Conservation (phyloP, 2,888 invertebrate genomes). For the Lasioglossum pauxillum region DNA sequence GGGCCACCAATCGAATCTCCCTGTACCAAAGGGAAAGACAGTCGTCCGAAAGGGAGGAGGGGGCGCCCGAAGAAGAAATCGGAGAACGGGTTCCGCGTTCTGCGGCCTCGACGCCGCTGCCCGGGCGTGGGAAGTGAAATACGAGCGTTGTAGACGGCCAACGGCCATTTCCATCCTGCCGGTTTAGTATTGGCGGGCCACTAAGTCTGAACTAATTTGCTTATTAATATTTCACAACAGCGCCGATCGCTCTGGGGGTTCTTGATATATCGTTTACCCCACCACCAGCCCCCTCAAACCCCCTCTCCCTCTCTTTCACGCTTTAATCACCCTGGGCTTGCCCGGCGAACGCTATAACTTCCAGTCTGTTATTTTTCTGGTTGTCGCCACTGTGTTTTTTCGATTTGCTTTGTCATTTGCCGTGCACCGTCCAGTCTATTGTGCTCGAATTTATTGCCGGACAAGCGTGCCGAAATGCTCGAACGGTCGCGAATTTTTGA, state of each 20-base stretch:
- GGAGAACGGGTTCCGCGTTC: conserved; percentile 69
- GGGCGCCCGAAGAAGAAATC: conserved; percentile 33
- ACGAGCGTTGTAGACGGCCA: conserved; percentile 75
- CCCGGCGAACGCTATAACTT: background rate
- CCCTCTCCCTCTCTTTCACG: background rate
- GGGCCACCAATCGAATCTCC: background rate
- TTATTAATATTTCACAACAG: conserved; percentile 83
- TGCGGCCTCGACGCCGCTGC: conserved; percentile 55
- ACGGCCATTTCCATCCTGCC: conserved; percentile 75
- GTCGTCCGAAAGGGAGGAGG: background rate
- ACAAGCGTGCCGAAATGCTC: background rate
- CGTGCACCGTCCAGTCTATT: background rate
- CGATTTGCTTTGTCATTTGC: background rate
- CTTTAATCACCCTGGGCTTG: background rate
- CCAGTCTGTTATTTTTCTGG: conserved; percentile 4
- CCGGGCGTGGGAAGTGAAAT: conserved; percentile 79
- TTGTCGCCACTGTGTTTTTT: conserved; percentile 11
- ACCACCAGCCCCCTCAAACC: background rate
- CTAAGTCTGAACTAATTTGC: conserved; percentile 83
- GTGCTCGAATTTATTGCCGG: background rate
- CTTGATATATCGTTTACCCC: conserved; percentile 76
- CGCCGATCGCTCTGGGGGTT: conserved; percentile 80
- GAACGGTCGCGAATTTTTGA: background rate
- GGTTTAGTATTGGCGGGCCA: conserved; percentile 71
- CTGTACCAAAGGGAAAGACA: background rate